phyloP scores from a whole-genome alignment of 2,113 vertebrate genomes.

The Steatornis caripensis region DNA sequence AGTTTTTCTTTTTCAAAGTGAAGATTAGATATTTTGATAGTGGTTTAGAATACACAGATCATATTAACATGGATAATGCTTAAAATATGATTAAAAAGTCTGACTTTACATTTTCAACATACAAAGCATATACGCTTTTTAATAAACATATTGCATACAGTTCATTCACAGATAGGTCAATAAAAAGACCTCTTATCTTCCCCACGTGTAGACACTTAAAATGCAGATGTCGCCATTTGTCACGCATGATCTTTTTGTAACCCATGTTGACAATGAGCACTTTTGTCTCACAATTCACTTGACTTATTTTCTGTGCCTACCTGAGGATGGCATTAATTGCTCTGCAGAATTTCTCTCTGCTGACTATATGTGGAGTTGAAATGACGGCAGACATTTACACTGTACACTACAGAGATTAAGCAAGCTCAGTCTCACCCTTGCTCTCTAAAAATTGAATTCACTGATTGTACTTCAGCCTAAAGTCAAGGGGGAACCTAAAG shows the following conservation, averaged over 20 bases:
- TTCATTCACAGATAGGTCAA: neutral
- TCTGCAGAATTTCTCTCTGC: neutral
- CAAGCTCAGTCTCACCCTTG: neutral
- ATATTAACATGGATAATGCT: neutral
- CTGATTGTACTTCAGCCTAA: neutral
- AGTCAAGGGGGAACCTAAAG: neutral
- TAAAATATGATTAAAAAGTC: neutral
- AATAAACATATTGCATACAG: neutral
- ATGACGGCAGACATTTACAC: neutral
- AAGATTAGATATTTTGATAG: neutral
- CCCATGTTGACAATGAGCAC: neutral
- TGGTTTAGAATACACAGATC: neutral
- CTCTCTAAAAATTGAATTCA: neutral
- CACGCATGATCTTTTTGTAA: neutral
- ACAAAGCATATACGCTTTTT: neutral
- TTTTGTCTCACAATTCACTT: neutral
- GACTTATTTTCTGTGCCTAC: neutral
- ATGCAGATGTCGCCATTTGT: neutral
- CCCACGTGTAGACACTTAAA: neutral
- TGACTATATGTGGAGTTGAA: neutral
- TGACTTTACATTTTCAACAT: neutral
- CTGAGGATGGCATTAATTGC: neutral
- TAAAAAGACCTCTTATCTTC: neutral
- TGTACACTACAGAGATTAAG: neutral
- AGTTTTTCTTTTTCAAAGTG: neutral